A percentile compares a stretch with the other conserved stretches of the same genome.
Conservation (phyloP, 2,888 invertebrate genomes). For the Linnaemya vulpina region DNA sequence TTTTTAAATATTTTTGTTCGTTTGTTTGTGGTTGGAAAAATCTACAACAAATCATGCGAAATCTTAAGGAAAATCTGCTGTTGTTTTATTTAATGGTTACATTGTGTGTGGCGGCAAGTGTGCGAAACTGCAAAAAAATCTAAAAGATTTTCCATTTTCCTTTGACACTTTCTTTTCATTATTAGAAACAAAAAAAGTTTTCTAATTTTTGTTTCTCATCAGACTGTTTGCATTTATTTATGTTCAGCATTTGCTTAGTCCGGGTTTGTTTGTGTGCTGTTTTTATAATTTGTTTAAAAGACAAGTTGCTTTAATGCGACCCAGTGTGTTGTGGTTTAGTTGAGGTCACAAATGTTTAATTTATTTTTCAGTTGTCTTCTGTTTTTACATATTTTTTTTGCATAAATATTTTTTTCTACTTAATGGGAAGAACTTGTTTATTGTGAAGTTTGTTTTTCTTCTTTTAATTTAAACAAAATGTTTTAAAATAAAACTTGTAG, state of each 20-base stretch:
- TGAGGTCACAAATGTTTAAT: slow-evolving; percentile 62
- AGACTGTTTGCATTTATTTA: slow-evolving; percentile 45
- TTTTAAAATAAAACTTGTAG: slow-evolving; percentile 18
- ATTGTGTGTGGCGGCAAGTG: slow-evolving; percentile 50
- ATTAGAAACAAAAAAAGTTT: not conserved
- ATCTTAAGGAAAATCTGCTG: slow-evolving; percentile 22
- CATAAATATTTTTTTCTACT: slow-evolving; percentile 42
- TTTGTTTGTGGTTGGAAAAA: not conserved
- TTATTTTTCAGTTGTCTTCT: slow-evolving; percentile 45
- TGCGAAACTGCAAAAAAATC: slow-evolving; percentile 9
- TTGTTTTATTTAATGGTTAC: slow-evolving; percentile 20
- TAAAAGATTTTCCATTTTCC: slow-evolving; percentile 17
- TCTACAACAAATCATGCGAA: slow-evolving; percentile 6
- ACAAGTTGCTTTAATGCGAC: slow-evolving; percentile 42
- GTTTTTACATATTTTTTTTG: slow-evolving; percentile 25
- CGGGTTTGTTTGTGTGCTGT: slow-evolving; percentile 17
- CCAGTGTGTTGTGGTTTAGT: slow-evolving; percentile 22
- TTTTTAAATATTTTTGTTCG: not conserved
- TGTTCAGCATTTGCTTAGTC: slow-evolving; percentile 20
- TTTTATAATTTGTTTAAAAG: slow-evolving; percentile 23
- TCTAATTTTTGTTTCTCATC: slow-evolving; percentile 18
- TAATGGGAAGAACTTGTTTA: slow-evolving; percentile 37
- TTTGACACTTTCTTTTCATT: slow-evolving; percentile 51
- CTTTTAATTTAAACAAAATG: slow-evolving; percentile 22
- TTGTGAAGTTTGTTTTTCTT: not conserved